Evolutionary conservation across 2,113 vertebrate species (phyloP).

Genomic region (Pedetes capensis): DNA sequence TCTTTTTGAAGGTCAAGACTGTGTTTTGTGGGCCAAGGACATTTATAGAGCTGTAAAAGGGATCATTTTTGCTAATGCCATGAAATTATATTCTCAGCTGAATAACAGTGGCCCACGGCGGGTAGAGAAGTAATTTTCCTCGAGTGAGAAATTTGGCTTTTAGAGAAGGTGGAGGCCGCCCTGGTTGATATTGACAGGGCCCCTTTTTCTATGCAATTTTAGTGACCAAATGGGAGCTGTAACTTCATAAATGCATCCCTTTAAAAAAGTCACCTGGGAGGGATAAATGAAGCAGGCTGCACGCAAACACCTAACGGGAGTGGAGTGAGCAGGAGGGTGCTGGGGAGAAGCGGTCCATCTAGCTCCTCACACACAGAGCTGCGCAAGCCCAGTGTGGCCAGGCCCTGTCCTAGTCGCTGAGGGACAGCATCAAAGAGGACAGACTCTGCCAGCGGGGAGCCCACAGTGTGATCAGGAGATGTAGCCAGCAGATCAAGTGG

Average conservation of each 20-base stretch:
- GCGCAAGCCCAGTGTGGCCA: rapidly evolving
- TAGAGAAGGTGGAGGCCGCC: background rate
- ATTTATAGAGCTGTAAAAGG: constrained; percentile 46
- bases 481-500: rapidly evolving
- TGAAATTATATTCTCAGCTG: constrained; percentile 33
- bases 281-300: background rate
- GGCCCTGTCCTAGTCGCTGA: background rate
- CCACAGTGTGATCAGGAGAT: background rate
- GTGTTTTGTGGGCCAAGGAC: constrained; percentile 8
- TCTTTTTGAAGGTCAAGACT: constrained; percentile 51
- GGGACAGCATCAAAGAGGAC: background rate
- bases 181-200: background rate
- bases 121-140: constrained; percentile 41
- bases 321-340: rapidly evolving
- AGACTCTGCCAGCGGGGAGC: background rate
- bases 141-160: background rate
- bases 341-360: rapidly evolving
- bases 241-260: background rate
- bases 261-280: background rate
- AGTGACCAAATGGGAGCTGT: background rate
- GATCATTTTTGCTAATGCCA: constrained; percentile 50
- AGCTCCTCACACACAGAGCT: rapidly evolving
- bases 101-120: constrained; percentile 23
- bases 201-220: background rate
- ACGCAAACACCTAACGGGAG: rapidly evolving